These are phyloP conservation scores for Oryzias sinensis DNA, from an alignment of 2,797 vertebrate genomes.

Conservation along the genomic window DNA sequence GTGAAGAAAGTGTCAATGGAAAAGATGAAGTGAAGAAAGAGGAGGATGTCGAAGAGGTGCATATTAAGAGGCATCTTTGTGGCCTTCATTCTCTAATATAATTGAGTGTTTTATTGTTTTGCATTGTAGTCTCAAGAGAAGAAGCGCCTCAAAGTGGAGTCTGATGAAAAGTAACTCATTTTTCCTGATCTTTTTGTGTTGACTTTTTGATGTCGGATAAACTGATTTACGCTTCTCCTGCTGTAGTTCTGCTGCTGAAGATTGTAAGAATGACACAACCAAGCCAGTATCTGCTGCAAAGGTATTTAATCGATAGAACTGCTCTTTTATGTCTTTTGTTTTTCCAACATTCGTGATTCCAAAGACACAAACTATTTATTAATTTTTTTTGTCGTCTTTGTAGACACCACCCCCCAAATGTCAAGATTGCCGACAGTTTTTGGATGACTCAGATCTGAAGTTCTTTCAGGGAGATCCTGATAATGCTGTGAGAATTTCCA, in stretches of 20 bases:
- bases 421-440: slow-evolving; percentile 88
- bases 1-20: slow-evolving; percentile 72
- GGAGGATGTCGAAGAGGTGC: slow-evolving; percentile 61
- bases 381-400: neutral
- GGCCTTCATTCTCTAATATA: neutral
- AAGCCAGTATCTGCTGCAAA: slow-evolving; percentile 76
- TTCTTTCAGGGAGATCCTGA: slow-evolving; percentile 93
- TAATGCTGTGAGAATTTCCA: slow-evolving; percentile 77
- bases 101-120: neutral
- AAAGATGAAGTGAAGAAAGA: slow-evolving; percentile 66
- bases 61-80: neutral
- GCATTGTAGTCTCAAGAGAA: slow-evolving; percentile 79
- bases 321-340: neutral
- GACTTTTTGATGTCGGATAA: neutral
- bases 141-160: slow-evolving; percentile 87
- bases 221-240: neutral
- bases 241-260: slow-evolving; percentile 73
- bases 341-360: neutral
- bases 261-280: slow-evolving; percentile 58
- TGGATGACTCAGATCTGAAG: slow-evolving; percentile 93
- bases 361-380: neutral
- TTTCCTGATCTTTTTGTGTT: neutral
- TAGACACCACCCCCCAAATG: slow-evolving; percentile 89
- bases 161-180: slow-evolving; percentile 77
- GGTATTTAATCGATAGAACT: slow-evolving; percentile 59